phyloP scores from a whole-genome alignment of 1,140 invertebrate species.

The Pantala flavescens region DNA sequence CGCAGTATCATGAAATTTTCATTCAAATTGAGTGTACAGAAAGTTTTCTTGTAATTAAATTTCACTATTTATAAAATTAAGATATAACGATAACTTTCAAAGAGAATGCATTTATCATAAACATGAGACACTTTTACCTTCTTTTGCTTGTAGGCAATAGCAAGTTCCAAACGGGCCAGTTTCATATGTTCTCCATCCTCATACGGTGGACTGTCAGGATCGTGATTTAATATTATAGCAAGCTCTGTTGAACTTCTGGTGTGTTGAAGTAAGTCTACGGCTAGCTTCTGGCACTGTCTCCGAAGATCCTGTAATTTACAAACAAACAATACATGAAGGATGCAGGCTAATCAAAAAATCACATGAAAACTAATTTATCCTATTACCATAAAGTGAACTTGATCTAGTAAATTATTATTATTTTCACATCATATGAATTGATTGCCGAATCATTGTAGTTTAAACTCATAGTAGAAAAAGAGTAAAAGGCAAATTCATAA shows the following conservation, averaged over 20 bases:
- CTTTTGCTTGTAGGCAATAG: slow-evolving; percentile 89
- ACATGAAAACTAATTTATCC: background rate
- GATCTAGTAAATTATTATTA: too few species aligned
- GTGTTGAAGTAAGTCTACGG: slow-evolving; percentile 79
- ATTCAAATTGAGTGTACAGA: too few species aligned
- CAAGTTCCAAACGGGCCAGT: slow-evolving; percentile 69
- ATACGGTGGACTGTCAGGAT: slow-evolving; percentile 55
- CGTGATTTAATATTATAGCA: slow-evolving; percentile 82
- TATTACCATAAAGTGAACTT: background rate
- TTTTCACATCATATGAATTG: too few species aligned
- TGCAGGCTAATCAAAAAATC: background rate
- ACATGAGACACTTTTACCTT: slow-evolving; percentile 48
- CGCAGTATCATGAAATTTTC: too few species aligned
- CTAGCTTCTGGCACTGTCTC: slow-evolving; percentile 80
- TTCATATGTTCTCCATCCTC: slow-evolving; percentile 63
- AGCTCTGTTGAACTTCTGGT: slow-evolving; percentile 81
- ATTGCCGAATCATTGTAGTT: too few species aligned
- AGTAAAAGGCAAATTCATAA: too few species aligned
- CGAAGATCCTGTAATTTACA: slow-evolving; percentile 49
- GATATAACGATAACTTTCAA: too few species aligned
- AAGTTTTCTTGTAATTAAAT: too few species aligned
- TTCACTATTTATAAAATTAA: too few species aligned
- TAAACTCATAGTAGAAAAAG: too few species aligned
- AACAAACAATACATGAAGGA: background rate
- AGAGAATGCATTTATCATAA: too few species aligned